Base-by-base conservation (phyloP, 2,797 vertebrate genomes). In the Bovichtus variegatus region DNA sequence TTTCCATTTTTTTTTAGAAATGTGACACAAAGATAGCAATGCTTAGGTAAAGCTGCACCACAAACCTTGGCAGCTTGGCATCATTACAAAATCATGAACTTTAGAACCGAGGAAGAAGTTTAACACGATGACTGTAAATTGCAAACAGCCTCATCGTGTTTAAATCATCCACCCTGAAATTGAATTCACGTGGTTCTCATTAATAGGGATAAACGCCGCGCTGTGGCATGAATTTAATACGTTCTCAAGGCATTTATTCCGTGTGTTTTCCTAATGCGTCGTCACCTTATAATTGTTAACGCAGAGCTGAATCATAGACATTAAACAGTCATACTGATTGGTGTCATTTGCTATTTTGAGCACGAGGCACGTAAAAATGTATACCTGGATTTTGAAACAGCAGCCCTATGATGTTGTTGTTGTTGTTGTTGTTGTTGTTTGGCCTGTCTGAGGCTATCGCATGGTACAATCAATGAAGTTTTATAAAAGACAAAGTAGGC, bases 31-130 rank as follows among this genome's bases (percentile, higher is more conserved):
- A 55, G 46, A 57, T 11, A 5, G 16, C 0, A 4, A 12, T 6
- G 44, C 38, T 65, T 74, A 31, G 64, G 75, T 73, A 64, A 77
- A 81, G 71, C 71, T 60, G 27, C 47, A 0, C 0, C 3, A 41
- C 34, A 18, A 73, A 29, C 19, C 34, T 8, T 47, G 31, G 65
- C 69, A 74, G 51, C 13, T 71, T 19, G 34, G 49, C 67, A 21
- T 63, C 15, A 1, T 43, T 34, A 21, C 58, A 43, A 34, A 78
- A 72, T 38, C 9, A 16, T 55, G 27, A 72, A 78, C 46, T 60
- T 68, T 13, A 47, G 38, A 80, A 51, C 41, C 31, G 36, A 2
- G 12, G 18, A 57, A 23, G 9, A 11, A 71, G 29, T 65, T 64
- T 41, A 50, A 51, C 31, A 15, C 1, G 23, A 3, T 25, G 19